Conservation (phyloP, 2,797 vertebrate species). For the Anabas testudineus region DNA sequence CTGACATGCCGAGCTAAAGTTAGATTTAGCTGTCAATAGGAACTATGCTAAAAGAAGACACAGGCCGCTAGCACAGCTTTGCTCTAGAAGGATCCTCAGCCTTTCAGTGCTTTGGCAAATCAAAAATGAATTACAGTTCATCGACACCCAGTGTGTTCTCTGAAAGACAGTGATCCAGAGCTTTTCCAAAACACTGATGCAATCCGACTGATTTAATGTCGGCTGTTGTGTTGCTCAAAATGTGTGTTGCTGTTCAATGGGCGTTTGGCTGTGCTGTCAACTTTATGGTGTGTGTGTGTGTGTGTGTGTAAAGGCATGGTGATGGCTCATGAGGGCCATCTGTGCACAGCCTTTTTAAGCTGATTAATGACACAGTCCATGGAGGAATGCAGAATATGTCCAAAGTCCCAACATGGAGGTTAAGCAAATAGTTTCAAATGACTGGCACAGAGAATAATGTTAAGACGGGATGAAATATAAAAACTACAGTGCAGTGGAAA, state of each 20-base stretch:
- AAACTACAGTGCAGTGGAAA: constrained; percentile 22
- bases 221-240: constrained; percentile 7
- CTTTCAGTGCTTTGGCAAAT: constrained; percentile 34
- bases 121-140: constrained; percentile 30
- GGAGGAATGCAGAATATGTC: constrained; percentile 36
- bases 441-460: constrained; percentile 19
- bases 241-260: constrained; percentile 14
- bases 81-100: constrained; percentile 49
- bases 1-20: constrained; percentile 69
- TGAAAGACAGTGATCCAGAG: constrained; percentile 41
- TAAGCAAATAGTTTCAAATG: constrained; percentile 39
- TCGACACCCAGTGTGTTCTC: constrained; percentile 22
- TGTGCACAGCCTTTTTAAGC: constrained; percentile 61
- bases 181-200: constrained; percentile 51
- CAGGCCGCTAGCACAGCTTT: constrained; percentile 49
- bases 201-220: constrained; percentile 42
- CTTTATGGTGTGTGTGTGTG: constrained; percentile 23
- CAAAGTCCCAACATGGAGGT: constrained; percentile 34
- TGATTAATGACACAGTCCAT: constrained; percentile 44
- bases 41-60: constrained; percentile 68
- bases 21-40: constrained; percentile 61
- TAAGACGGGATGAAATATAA: constrained; percentile 29
- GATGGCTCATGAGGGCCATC: constrained; percentile 63
- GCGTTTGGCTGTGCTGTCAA: constrained; percentile 39
- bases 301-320: constrained; percentile 26